Evolutionary conservation across 1,140 invertebrate species (phyloP).

Genomic region (Macrosteles quadrilineatus): DNA sequence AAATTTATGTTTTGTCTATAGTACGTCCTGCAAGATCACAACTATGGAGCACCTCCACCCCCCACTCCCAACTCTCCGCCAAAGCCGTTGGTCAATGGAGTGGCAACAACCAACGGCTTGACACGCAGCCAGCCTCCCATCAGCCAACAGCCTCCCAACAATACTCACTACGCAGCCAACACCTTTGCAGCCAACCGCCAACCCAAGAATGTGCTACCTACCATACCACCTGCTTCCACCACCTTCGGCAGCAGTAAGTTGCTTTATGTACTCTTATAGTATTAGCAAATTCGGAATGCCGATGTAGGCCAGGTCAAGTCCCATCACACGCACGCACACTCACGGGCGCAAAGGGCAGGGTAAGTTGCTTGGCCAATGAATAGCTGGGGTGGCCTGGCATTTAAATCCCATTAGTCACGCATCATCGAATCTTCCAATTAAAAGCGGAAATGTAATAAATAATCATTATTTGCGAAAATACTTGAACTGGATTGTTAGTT

Average conservation of each 20-base stretch:
- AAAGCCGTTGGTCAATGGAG: conserved; percentile 29
- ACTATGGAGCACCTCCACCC: conserved; percentile 38
- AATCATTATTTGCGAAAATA: too few species aligned
- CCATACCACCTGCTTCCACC: background rate
- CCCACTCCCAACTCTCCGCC: conserved; percentile 16
- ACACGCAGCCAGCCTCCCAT: background rate
- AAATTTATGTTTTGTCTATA: conserved; percentile 21
- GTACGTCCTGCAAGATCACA: conserved; percentile 42
- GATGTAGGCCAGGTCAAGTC: too few species aligned
- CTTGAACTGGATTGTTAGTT: too few species aligned
- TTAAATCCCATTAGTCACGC: too few species aligned
- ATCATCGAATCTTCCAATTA: too few species aligned
- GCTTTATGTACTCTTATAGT: too few species aligned
- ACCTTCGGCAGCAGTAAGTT: background rate
- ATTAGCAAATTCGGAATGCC: too few species aligned
- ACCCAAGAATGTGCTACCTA: background rate
- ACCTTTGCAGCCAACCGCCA: background rate
- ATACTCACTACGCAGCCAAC: background rate
- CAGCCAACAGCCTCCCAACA: conserved; percentile 6
- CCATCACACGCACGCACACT: too few species aligned
- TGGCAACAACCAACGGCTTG: background rate
- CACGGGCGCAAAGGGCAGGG: too few species aligned
- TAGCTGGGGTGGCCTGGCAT: too few species aligned
- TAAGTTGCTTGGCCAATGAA: too few species aligned
- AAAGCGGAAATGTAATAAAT: too few species aligned